Percentiles rank a stretch among this genome's conserved stretches.
These are phyloP conservation scores for Drosophila birchii DNA, from an alignment of 2,888 invertebrate species.

Conservation along the genomic window DNA sequence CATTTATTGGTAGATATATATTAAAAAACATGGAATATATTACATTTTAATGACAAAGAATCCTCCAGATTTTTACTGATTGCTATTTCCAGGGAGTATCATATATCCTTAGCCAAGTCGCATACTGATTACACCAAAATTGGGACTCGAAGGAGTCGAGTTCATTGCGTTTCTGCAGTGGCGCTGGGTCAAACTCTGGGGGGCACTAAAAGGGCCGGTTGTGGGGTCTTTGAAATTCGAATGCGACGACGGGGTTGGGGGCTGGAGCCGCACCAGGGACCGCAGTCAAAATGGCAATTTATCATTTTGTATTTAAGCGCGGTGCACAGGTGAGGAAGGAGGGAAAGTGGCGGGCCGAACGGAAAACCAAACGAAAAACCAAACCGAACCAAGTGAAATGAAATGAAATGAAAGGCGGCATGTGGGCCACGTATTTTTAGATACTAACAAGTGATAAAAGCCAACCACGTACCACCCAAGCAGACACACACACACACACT, in stretches of 20 bases:
- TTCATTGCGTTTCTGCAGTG: conserved; percentile 43
- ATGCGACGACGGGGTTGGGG: neutral
- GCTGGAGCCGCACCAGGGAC: conserved; percentile 45
- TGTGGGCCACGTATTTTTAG: conserved; percentile 76
- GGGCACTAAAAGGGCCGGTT: neutral
- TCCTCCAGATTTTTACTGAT: neutral
- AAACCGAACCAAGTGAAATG: conserved; percentile 47
- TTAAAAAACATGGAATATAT: neutral
- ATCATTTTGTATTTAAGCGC: conserved; percentile 77
- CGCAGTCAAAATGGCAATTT: conserved; percentile 82
- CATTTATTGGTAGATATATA: neutral
- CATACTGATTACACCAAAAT: conserved; percentile 11
- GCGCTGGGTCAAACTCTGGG: conserved; percentile 15
- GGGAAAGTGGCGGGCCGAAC: conserved; percentile 23
- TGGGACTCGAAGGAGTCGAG: conserved; percentile 28
- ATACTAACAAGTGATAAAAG: conserved; percentile 78
- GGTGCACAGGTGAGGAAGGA: conserved; percentile 61
- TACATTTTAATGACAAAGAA: no score
- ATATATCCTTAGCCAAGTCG: neutral
- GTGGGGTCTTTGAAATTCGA: conserved; percentile 1
- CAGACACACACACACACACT: conserved; percentile 24
- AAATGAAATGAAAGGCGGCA: conserved; percentile 72
- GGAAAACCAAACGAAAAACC: conserved; percentile 42
- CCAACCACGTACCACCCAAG: conserved; percentile 64
- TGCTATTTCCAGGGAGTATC: no score